phyloP scores from a whole-genome alignment of 1,140 invertebrate genomes.

The Aphelinus atriplicis region DNA sequence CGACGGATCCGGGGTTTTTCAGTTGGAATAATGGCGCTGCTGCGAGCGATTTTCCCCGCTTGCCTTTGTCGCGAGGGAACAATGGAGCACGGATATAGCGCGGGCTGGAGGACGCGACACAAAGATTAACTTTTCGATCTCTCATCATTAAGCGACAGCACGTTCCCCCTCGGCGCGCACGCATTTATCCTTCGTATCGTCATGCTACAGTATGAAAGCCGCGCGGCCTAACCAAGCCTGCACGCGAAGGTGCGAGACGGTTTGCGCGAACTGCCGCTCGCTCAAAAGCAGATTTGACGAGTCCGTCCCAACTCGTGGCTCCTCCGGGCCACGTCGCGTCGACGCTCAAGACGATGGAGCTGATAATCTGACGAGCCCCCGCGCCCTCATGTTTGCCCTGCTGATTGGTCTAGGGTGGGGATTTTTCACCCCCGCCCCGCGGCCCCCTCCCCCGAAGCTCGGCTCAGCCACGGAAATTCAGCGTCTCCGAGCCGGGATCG shows the following conservation, averaged over 20 bases:
- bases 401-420: conserved; percentile 46
- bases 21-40: not conserved
- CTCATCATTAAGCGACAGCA: conserved; percentile 9
- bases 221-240: no score
- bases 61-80: not conserved
- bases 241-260: conserved; percentile 37
- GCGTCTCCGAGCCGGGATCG: no score
- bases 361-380: conserved; percentile 45
- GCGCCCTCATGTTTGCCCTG: conserved; percentile 52
- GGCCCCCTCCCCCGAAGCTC: no score
- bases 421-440: no score
- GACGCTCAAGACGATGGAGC: conserved; percentile 40
- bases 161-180: not conserved
- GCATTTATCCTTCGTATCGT: conserved; percentile 5
- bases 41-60: not conserved
- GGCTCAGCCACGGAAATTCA: no score
- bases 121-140: conserved; percentile 16
- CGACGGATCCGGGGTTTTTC: not conserved
- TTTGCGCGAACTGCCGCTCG: conserved; percentile 43
- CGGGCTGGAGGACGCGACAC: not conserved
- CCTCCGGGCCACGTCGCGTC: conserved; percentile 46
- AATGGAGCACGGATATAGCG: not conserved
- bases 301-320: conserved; percentile 46
- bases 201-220: conserved; percentile 5
- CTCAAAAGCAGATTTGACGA: conserved; percentile 50